These are phyloP conservation scores for Dimorphilus gyrociliatus DNA, from an alignment of 2,888 invertebrate species.

Conservation along the genomic window DNA sequence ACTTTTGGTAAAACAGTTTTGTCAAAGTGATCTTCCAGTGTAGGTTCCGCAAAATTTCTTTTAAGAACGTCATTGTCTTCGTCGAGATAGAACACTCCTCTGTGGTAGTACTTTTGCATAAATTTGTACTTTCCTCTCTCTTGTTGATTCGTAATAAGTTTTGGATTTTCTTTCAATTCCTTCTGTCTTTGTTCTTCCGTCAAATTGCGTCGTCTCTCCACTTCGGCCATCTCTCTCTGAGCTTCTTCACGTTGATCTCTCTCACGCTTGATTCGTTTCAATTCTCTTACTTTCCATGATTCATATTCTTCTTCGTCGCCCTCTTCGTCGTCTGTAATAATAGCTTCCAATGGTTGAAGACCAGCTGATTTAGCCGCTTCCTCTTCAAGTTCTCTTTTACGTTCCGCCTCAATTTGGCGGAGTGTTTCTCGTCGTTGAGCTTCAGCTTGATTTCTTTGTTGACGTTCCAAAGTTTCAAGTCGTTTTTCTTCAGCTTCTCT, in stretches of 20 bases:
- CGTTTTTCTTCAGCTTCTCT: conserved; percentile 1
- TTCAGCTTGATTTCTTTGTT: not conserved
- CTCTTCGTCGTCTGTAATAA: conserved; percentile 56
- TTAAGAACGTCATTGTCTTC: conserved; percentile 76
- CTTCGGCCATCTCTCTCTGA: conserved; percentile 69
- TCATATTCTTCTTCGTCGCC: conserved; percentile 84
- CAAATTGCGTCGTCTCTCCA: conserved; percentile 76
- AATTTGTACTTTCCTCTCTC: conserved; percentile 86
- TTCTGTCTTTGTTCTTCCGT: conserved; percentile 87
- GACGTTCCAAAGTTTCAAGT: not conserved
- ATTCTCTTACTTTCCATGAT: conserved; percentile 88
- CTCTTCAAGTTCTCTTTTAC: conserved; percentile 62
- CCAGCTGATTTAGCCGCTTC: conserved; percentile 42
- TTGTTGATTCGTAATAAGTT: conserved; percentile 69
- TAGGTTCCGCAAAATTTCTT: conserved; percentile 83
- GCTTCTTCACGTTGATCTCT: conserved; percentile 77
- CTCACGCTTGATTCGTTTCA: conserved; percentile 87
- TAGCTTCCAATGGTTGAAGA: conserved; percentile 32
- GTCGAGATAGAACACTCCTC: conserved; percentile 94
- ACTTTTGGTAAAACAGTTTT: conserved; percentile 96
- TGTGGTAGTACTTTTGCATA: conserved; percentile 96
- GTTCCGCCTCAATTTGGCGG: conserved; percentile 69
- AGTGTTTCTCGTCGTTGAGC: conserved; percentile 2
- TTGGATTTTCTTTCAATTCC: conserved; percentile 76
- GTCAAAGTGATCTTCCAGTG: conserved; percentile 96